phyloP scores from a whole-genome alignment of 2,797 vertebrate genomes.

The Hoplostethus atlanticus region DNA sequence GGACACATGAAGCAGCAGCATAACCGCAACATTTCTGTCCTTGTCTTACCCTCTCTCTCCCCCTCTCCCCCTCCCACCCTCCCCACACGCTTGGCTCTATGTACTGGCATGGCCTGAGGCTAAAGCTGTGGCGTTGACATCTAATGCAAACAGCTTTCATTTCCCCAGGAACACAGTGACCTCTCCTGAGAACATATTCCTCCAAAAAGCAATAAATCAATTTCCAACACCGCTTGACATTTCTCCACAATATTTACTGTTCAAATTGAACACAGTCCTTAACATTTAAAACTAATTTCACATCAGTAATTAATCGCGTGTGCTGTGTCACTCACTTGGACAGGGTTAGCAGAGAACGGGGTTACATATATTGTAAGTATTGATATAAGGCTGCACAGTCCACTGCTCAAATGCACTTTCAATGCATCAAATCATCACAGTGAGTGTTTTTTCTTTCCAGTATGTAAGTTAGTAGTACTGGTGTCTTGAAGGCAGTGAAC shows the following conservation, averaged over 20 bases:
- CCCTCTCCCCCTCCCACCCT: no score
- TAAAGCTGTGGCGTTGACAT: slow-evolving; percentile 64
- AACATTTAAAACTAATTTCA: slow-evolving; percentile 83
- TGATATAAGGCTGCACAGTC: slow-evolving; percentile 3
- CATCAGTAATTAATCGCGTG: slow-evolving; percentile 68
- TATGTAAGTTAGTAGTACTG: not conserved
- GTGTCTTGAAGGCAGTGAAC: not conserved
- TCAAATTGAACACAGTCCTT: slow-evolving; percentile 78
- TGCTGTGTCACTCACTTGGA: slow-evolving; percentile 33
- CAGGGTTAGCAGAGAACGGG: not conserved
- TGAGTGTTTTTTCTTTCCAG: slow-evolving; percentile 1
- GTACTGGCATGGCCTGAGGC: slow-evolving; percentile 50
- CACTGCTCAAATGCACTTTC: not conserved
- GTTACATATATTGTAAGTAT: slow-evolving; percentile 3
- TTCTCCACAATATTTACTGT: slow-evolving; percentile 74
- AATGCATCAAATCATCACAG: not conserved
- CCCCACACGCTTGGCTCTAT: slow-evolving; percentile 1
- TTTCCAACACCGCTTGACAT: slow-evolving; percentile 77
- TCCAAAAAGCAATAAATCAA: slow-evolving; percentile 83
- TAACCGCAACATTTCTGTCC: slow-evolving; percentile 29
- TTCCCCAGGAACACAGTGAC: slow-evolving; percentile 74
- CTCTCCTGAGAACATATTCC: slow-evolving; percentile 73
- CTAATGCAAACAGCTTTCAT: slow-evolving; percentile 76
- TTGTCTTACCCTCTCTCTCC: slow-evolving; percentile 13
- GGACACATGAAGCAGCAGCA: slow-evolving; percentile 13